Evolutionary conservation across 2,797 vertebrate genomes (phyloP).

Genomic region (Rhinogobio ventralis): DNA sequence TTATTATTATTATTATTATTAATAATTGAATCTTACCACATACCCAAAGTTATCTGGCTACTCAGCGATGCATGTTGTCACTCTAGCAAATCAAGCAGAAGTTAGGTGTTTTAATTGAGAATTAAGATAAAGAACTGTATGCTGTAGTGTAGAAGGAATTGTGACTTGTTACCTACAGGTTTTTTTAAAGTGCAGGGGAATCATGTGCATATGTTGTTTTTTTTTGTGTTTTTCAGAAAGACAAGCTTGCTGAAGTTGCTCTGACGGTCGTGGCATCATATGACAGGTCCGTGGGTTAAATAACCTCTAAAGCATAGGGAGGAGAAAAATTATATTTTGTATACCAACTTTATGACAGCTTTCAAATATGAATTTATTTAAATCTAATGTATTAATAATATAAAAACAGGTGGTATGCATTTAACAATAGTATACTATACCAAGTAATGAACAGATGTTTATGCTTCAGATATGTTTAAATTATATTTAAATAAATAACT

Average conservation of each 20-base stretch:
- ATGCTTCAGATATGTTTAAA: neutral
- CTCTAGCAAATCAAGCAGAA: slow-evolving; percentile 22
- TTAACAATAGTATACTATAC: neutral
- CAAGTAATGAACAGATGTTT: neutral
- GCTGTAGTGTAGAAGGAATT: neutral
- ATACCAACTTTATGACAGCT: neutral
- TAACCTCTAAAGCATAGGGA: slow-evolving; percentile 73
- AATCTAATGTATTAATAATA: neutral
- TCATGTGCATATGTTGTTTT: slow-evolving; percentile 36
- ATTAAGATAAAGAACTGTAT: slow-evolving; percentile 15
- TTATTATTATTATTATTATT: neutral
- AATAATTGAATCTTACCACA: neutral
- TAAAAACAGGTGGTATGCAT: neutral
- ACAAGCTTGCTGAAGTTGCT: slow-evolving; percentile 39
- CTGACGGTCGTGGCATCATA: slow-evolving; percentile 19
- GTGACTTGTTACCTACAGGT: slow-evolving; percentile 26
- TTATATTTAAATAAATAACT: no score
- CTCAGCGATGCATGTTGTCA: slow-evolving; percentile 18
- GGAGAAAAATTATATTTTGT: neutral
- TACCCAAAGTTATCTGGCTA: neutral
- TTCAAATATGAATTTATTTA: neutral
- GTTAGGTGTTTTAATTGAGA: slow-evolving; percentile 21
- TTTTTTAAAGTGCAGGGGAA: slow-evolving; percentile 54
- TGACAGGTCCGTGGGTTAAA: slow-evolving; percentile 67
- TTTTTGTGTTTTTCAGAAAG: slow-evolving; percentile 24